Conservation (phyloP, 2,888 invertebrate species). For the Argyra leucocephala region DNA sequence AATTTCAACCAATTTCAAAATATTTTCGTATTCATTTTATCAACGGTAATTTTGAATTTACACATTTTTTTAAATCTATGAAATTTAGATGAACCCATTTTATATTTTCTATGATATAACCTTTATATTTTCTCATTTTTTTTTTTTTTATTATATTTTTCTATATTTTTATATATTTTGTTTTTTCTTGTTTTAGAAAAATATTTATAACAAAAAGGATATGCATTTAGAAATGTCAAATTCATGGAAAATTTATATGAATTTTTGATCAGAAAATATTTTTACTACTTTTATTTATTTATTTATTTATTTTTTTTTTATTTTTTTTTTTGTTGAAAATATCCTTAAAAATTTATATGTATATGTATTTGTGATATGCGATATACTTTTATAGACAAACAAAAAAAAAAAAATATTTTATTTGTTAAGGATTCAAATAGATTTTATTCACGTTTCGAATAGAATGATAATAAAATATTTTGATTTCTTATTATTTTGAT, state of each 20-base stretch:
- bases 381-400: neutral
- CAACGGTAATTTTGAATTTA: too few species aligned
- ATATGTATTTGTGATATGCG: neutral
- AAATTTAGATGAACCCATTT: too few species aligned
- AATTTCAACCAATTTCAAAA: too few species aligned
- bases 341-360: neutral
- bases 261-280: slow-evolving; percentile 3
- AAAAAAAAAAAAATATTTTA: neutral
- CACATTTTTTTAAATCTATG: too few species aligned
- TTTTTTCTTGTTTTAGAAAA: neutral
- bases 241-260: slow-evolving; percentile 6
- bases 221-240: neutral
- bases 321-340: neutral
- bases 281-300: neutral
- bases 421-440: neutral
- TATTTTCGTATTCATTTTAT: too few species aligned
- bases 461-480: neutral
- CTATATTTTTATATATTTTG: neutral
- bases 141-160: too few species aligned
- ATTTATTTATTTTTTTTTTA: neutral
- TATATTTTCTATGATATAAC: too few species aligned
- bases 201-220: neutral
- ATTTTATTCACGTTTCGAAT: neutral
- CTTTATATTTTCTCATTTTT: too few species aligned
- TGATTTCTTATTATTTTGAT: neutral